Evolutionary conservation across 2,113 vertebrate genomes (phyloP).

Genomic region (Callopanchax toddi): DNA sequence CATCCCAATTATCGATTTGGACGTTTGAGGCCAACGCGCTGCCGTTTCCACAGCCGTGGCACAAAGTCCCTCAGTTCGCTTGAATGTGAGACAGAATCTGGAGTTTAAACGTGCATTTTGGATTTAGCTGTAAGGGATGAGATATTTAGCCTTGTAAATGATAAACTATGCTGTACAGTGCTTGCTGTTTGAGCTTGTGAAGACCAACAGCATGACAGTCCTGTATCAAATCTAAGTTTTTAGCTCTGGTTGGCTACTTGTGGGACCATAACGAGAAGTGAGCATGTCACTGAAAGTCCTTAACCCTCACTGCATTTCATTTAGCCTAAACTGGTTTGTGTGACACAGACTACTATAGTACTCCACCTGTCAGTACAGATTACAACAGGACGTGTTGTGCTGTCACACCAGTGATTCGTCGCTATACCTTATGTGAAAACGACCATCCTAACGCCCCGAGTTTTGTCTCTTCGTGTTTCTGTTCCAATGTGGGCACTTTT

Average conservation of each 20-base stretch:
- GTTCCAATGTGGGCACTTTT: slow-evolving; percentile 61
- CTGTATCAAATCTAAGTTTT: slow-evolving; percentile 39
- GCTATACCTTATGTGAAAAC: not conserved
- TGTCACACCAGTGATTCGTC: slow-evolving; percentile 1
- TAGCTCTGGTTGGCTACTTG: slow-evolving; percentile 43
- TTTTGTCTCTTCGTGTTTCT: slow-evolving; percentile 56
- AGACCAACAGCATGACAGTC: slow-evolving; percentile 69
- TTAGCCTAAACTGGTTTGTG: slow-evolving; percentile 28
- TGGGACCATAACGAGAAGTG: slow-evolving; percentile 44
- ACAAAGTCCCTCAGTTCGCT: not conserved
- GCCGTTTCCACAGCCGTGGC: not conserved
- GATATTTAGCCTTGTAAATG: slow-evolving; percentile 72
- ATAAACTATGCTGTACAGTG: slow-evolving; percentile 70
- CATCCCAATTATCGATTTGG: slow-evolving; percentile 10
- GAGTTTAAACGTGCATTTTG: slow-evolving; percentile 66
- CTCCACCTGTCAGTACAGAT: not conserved
- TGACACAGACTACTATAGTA: not conserved
- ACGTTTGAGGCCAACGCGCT: not conserved
- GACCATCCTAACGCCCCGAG: slow-evolving; percentile 49
- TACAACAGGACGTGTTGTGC: not conserved
- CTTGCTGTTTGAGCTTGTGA: slow-evolving; percentile 74
- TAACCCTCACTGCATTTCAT: slow-evolving; percentile 13
- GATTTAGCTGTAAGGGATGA: slow-evolving; percentile 56
- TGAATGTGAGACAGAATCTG: slow-evolving; percentile 21
- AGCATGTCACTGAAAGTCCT: slow-evolving; percentile 55